phyloP scores from a whole-genome alignment of 2,888 invertebrate genomes.

The Megalurothrips usitatus region DNA sequence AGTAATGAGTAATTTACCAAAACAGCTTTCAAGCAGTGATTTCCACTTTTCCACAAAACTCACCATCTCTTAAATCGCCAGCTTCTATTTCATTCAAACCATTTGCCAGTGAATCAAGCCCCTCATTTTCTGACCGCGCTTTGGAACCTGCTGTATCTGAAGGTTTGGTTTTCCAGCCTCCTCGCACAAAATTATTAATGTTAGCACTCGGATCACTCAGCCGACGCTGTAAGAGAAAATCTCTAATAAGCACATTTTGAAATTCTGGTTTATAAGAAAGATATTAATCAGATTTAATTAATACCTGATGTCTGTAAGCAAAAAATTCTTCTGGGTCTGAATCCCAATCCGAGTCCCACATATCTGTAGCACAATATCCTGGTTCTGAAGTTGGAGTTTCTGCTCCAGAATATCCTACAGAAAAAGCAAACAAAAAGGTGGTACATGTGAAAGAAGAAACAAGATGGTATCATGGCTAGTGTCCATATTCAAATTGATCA shows the following conservation, averaged over 20 bases:
- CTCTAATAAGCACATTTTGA: slow-evolving; percentile 2
- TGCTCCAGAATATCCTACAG: slow-evolving; percentile 54
- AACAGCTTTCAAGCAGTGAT: neutral
- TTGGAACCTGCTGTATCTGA: slow-evolving; percentile 51
- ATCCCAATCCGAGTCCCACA: slow-evolving; percentile 87
- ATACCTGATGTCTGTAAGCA: slow-evolving; percentile 70
- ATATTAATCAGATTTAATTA: neutral
- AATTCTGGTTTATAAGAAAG: neutral
- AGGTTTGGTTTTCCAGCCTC: slow-evolving; percentile 70
- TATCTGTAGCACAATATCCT: slow-evolving; percentile 74
- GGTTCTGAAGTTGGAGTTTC: slow-evolving; percentile 95
- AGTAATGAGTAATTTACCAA: neutral
- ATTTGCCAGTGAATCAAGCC: slow-evolving; percentile 76
- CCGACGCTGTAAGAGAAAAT: slow-evolving; percentile 55
- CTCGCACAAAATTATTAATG: slow-evolving; percentile 75
- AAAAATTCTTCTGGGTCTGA: slow-evolving; percentile 82
- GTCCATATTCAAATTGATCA: neutral
- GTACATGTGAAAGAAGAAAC: neutral
- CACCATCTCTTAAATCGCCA: slow-evolving; percentile 87
- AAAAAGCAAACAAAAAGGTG: neutral
- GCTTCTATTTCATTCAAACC: slow-evolving; percentile 90
- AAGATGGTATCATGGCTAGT: too few species aligned
- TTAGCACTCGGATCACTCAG: slow-evolving; percentile 92
- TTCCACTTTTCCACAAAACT: slow-evolving; percentile 40
- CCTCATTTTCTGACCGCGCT: slow-evolving; percentile 87